Percentiles rank a stretch among this genome's conserved stretches.
Evolutionary conservation across 2,113 vertebrate species (phyloP).

Genomic region (Embiotoca jacksoni): DNA sequence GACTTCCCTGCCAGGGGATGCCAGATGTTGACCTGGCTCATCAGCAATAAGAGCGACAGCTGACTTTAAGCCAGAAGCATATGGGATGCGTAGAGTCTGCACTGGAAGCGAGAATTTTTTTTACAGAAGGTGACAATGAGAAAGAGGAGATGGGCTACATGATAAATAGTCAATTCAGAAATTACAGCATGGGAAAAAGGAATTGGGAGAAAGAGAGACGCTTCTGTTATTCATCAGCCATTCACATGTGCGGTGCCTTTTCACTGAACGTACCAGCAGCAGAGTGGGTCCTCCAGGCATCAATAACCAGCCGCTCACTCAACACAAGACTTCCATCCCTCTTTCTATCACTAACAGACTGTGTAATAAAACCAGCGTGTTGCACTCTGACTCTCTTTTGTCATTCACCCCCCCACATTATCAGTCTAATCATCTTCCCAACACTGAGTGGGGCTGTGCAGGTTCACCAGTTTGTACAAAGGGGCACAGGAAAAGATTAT

Average conservation of each 20-base stretch:
- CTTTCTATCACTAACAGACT: constrained; percentile 53
- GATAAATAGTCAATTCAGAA: constrained; percentile 40
- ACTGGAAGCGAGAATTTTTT: background rate
- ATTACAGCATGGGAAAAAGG: constrained; percentile 8
- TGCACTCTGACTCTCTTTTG: constrained; percentile 23
- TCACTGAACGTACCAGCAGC: constrained; percentile 36
- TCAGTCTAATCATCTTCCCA: constrained; percentile 34
- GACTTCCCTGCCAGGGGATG: constrained; percentile 71
- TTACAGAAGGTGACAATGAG: constrained; percentile 8
- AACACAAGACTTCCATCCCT: constrained; percentile 50
- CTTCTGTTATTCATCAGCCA: constrained; percentile 64
- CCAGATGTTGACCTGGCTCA: constrained; percentile 78
- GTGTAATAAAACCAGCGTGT: constrained; percentile 66
- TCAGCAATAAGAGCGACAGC: constrained; percentile 70
- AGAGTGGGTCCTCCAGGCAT: constrained; percentile 52
- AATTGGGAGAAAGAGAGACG: constrained; percentile 8
- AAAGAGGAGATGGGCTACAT: constrained; percentile 20
- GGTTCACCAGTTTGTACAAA: constrained; percentile 59
- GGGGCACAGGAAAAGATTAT: constrained; percentile 61
- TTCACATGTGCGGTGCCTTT: constrained; percentile 64
- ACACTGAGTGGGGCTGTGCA: constrained; percentile 50
- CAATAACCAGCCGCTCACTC: constrained; percentile 48
- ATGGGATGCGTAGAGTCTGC: constrained; percentile 38
- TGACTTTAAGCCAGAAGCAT: constrained; percentile 65
- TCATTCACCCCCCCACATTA: background rate